Base-by-base conservation (phyloP, 2,888 invertebrate genomes). In the Taenaris catops region DNA sequence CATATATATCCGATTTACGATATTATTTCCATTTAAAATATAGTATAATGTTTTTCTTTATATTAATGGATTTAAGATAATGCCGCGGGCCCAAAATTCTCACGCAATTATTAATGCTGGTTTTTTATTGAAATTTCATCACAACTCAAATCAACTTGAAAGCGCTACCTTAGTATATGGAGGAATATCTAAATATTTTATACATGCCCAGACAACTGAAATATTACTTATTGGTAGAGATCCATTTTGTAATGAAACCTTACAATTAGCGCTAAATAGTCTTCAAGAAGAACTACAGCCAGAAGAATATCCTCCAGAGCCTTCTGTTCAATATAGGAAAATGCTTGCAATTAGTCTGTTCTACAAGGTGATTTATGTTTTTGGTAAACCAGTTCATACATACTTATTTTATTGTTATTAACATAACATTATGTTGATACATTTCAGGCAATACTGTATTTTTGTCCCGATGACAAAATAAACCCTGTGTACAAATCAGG, bases 21-120 rank as follows among this genome's bases (percentile, higher is more conserved):
- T n/a, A n/a, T n/a, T n/a, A n/a, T n/a, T n/a, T n/a, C 19, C 6
- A 19, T 6, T 1, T 1, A 19, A 4, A n/a, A 25, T 7, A 25
- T 1, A 14, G 7, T 14, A 12, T 25, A 7, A 0, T n/a, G 4
- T 6, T 10, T 3, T 8, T 10, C 10, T 6, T 6, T 3, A 8
- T 25, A 25, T 8, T 3, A 27, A 5, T 8, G n/a, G 4, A 1
- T 63, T 62, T 8, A 53, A 94, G 93, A 90, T 94, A 27, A 92
- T 92, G 89, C 90, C 92, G 0, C 74, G 93, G 41, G 88, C 91
- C 0, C 93, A 93, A 74, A 93, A 92, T 55, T 90, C 93, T 0
- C 93, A 92, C 54, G 94, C 94, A 0, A 89, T 92, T 28, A 91
- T 95, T 0, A 94, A 94, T 53, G 92, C 92, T 8, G 94, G 91